Evolutionary conservation across 2,113 vertebrate species (phyloP).

Genomic region (Dicentrarchus labrax): DNA sequence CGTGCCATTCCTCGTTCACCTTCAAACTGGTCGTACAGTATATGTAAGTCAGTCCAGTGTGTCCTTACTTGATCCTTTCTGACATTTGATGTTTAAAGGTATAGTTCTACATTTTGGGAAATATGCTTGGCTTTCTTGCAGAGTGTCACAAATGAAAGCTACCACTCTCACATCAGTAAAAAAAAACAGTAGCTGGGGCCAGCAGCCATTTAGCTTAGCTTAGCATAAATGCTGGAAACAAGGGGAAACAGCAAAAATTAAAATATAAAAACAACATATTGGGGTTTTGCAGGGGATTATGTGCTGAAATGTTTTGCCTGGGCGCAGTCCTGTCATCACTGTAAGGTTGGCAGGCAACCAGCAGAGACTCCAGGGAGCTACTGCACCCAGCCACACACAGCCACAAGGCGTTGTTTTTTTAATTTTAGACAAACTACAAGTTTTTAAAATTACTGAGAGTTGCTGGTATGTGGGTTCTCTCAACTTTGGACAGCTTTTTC

Average conservation of each 20-base stretch:
- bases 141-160: neutral
- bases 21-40: neutral
- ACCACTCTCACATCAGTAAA: neutral
- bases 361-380: neutral
- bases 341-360: neutral
- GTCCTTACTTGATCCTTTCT: slow-evolving; percentile 1
- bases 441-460: neutral
- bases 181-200: too few relatives aligned
- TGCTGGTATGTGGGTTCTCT: neutral
- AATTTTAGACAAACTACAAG: too few relatives aligned
- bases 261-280: neutral
- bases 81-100: neutral
- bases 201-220: neutral
- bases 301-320: neutral
- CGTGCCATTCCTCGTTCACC: neutral
- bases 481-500: neutral
- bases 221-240: neutral
- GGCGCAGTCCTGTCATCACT: too few relatives aligned
- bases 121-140: neutral
- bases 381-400: neutral
- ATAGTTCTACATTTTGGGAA: neutral
- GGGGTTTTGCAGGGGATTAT: neutral
- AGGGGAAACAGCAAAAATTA: neutral
- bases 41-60: neutral
- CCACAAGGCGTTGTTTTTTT: neutral